These are phyloP conservation scores for Neelides sp. DNA, from an alignment of 1,140 invertebrate genomes.

Conservation along the genomic window DNA sequence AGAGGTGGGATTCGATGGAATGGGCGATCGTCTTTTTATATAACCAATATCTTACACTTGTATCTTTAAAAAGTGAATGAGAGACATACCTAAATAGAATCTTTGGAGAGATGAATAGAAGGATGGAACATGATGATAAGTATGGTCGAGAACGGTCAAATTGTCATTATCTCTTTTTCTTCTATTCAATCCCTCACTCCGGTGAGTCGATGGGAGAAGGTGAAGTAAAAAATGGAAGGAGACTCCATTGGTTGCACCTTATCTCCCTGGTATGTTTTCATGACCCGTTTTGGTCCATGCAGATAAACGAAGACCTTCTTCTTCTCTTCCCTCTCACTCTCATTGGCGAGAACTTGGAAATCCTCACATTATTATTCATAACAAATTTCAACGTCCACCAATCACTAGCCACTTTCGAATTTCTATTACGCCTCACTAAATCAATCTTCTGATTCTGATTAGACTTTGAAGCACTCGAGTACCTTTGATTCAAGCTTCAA, in stretches of 20 bases:
- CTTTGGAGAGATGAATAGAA: background rate
- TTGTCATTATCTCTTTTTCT: background rate
- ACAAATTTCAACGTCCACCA: no score
- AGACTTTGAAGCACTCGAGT: no score
- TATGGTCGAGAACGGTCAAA: no score
- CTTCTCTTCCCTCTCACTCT: no score
- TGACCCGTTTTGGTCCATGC: constrained; percentile 25
- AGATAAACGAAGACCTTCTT: constrained; percentile 18
- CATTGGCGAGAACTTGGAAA: no score
- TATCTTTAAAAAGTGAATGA: background rate
- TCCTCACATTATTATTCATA: no score
- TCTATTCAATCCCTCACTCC: background rate
- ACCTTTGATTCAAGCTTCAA: no score
- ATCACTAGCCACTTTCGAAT: no score
- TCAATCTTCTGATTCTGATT: no score
- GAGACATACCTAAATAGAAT: background rate
- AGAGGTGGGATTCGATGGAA: background rate
- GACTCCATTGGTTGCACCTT: constrained; percentile 21
- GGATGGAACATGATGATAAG: no score
- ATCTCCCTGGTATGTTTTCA: constrained; percentile 21
- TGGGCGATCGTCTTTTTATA: background rate
- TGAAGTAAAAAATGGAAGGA: background rate
- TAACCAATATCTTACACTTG: background rate
- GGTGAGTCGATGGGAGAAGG: background rate
- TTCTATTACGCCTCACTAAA: no score